Percentiles rank a stretch among this genome's conserved stretches.
phyloP scores from a whole-genome alignment of 2,113 vertebrate species.

The Morone saxatilis region DNA sequence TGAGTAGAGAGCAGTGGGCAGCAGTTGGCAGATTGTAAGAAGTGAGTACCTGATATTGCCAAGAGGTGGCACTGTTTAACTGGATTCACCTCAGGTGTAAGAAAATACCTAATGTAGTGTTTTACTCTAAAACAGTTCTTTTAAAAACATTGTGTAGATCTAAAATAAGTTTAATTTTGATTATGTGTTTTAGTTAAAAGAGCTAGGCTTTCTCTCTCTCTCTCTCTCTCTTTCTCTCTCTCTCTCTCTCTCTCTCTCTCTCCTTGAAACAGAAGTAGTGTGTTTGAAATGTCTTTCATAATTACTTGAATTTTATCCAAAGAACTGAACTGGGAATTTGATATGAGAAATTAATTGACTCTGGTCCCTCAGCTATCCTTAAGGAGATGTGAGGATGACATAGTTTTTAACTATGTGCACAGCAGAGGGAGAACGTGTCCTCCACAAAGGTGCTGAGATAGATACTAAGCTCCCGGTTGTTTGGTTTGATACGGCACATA shows the following conservation, averaged over 20 bases:
- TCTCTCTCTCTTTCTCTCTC: no score
- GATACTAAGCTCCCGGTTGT: conserved; percentile 26
- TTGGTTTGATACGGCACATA: conserved; percentile 34
- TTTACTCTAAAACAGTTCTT: neutral
- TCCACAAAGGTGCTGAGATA: neutral
- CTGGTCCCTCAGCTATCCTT: conserved; percentile 41
- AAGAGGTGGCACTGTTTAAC: conserved; percentile 61
- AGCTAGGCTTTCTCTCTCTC: neutral
- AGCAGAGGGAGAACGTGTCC: conserved; percentile 24
- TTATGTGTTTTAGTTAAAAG: conserved; percentile 1
- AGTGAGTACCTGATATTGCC: conserved; percentile 36
- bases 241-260: no score
- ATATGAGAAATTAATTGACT: conserved; percentile 45
- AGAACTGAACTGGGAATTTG: conserved; percentile 42
- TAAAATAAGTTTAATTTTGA: neutral
- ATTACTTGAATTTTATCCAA: conserved; percentile 38
- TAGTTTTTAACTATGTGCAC: conserved; percentile 27
- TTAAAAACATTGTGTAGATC: neutral
- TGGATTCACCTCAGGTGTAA: neutral
- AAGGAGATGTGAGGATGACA: conserved; percentile 39
- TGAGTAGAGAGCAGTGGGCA: conserved; percentile 3
- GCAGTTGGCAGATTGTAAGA: neutral
- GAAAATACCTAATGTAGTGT: neutral
- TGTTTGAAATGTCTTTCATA: conserved; percentile 33
- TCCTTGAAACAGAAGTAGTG: conserved; percentile 10